Evolutionary conservation across 2,797 vertebrate genomes (phyloP).

Genomic region (Poeciliopsis gracilis): DNA sequence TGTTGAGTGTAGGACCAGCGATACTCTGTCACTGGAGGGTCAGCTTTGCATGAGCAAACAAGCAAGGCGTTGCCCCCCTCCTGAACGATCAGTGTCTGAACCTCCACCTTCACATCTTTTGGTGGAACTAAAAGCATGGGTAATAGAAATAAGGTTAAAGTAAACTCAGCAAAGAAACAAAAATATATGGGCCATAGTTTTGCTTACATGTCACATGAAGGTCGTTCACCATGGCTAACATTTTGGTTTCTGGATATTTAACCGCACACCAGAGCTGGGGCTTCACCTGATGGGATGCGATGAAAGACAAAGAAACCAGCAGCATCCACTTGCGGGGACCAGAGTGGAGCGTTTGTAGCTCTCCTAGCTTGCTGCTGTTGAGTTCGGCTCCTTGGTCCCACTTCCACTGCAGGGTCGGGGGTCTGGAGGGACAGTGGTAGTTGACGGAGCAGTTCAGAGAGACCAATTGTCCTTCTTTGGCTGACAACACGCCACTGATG

Average conservation of each 20-base stretch:
- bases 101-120: conserved; percentile 76
- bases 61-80: conserved; percentile 79
- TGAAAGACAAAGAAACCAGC: conserved; percentile 73
- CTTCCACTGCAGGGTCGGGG: conserved; percentile 75
- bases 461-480: conserved; percentile 76
- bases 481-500: conserved; percentile 66
- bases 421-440: conserved; percentile 74
- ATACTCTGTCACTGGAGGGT: conserved; percentile 78
- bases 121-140: conserved; percentile 72
- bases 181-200: not conserved
- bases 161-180: not conserved
- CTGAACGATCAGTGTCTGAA: conserved; percentile 66
- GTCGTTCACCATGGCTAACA: conserved; percentile 37
- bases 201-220: conserved; percentile 81
- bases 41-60: conserved; percentile 81
- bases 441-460: conserved; percentile 79
- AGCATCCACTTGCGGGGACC: conserved; percentile 52
- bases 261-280: conserved; percentile 77
- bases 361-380: conserved; percentile 38
- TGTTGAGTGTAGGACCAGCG: conserved; percentile 77
- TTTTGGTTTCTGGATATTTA: conserved; percentile 55
- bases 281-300: conserved; percentile 67
- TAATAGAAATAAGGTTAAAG: not conserved
- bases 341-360: conserved; percentile 23
- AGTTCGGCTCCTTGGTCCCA: conserved; percentile 66